Conservation (phyloP, 2,888 invertebrate species). For the Leptinotarsa juncta region DNA sequence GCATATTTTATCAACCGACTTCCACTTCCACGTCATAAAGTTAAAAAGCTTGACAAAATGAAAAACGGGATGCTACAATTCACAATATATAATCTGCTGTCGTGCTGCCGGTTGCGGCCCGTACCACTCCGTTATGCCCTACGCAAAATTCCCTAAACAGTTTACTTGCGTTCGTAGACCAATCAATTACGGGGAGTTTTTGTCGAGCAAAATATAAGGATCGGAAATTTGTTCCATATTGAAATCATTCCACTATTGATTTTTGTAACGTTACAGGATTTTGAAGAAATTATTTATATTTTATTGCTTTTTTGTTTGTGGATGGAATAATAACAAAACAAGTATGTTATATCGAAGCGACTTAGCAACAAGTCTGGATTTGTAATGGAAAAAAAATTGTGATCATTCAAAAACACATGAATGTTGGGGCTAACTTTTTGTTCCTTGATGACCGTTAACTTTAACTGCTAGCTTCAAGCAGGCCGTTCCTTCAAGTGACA, state of each 20-base stretch:
- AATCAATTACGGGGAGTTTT: conserved; percentile 1
- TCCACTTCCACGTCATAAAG: conserved; percentile 32
- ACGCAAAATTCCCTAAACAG: conserved; percentile 16
- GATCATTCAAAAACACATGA: background rate
- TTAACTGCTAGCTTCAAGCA: conserved; percentile 18
- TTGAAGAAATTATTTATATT: too few relatives aligned
- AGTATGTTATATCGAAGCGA: too few relatives aligned
- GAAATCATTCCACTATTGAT: too few relatives aligned
- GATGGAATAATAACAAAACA: too few relatives aligned
- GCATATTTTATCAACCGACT: conserved; percentile 30
- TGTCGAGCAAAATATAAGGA: background rate
- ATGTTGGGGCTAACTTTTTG: background rate
- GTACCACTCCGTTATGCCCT: conserved; percentile 19
- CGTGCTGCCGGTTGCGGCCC: conserved; percentile 23
- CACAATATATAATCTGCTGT: conserved; percentile 28
- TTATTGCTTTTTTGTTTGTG: too few relatives aligned
- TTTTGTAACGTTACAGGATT: too few relatives aligned
- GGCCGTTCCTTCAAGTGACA: background rate
- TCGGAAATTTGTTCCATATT: too few relatives aligned
- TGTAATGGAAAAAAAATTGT: background rate
- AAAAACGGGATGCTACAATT: conserved; percentile 33
- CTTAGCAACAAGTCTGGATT: too few relatives aligned
- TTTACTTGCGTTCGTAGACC: background rate
- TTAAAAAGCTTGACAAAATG: conserved; percentile 39
- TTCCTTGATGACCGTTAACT: background rate